These are phyloP conservation scores for Dermochelys coriacea DNA, from an alignment of 2,797 vertebrate genomes.

Conservation along the genomic window DNA sequence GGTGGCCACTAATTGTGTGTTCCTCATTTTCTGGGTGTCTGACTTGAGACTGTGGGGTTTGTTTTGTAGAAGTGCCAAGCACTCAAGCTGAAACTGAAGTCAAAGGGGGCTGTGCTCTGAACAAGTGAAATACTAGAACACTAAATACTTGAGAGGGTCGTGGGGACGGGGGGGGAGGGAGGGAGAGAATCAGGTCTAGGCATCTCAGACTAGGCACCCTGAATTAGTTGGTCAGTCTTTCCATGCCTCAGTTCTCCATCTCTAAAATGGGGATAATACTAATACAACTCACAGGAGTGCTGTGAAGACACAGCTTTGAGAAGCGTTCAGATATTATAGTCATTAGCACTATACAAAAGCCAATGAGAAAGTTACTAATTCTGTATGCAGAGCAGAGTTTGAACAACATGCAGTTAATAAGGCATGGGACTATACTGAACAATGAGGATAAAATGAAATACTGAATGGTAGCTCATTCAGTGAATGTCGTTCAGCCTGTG, in stretches of 20 bases:
- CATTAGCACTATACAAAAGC: not conserved
- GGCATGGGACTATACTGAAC: not conserved
- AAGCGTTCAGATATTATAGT: not conserved
- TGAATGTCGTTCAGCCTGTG: not conserved
- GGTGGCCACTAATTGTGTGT: not conserved
- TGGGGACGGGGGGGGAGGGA: fast-evolving
- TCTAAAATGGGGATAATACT: not conserved
- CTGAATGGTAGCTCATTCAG: not conserved
- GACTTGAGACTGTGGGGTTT: not conserved
- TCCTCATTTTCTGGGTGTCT: not conserved
- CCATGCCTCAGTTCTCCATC: not conserved
- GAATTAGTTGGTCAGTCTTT: not conserved
- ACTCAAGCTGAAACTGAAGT: not conserved
- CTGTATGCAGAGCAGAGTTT: not conserved
- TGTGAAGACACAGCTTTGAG: not conserved
- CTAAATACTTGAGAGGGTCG: not conserved
- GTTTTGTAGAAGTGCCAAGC: not conserved
- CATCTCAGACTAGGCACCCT: not conserved
- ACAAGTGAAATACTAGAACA: not conserved
- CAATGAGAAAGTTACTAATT: not conserved
- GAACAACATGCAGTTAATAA: not conserved
- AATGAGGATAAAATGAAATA: not conserved
- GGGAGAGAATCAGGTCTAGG: not conserved
- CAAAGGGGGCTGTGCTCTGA: not conserved
- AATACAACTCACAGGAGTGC: not conserved